These are phyloP conservation scores for Cyphomyrus plagiostoma DNA, from an alignment of 2,113 vertebrate genomes.

Conservation along the genomic window DNA sequence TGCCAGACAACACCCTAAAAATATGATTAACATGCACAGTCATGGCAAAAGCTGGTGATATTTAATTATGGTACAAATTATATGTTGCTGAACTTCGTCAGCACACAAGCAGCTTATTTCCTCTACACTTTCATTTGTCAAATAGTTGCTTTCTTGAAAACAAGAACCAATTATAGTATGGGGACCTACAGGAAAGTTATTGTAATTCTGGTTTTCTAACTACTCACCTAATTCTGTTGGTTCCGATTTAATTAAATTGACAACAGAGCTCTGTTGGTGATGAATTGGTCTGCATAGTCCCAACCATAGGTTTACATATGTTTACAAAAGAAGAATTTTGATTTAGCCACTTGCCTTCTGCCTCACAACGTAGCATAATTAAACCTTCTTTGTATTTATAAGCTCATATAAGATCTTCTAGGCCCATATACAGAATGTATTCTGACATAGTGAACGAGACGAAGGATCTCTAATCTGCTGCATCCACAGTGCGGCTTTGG, in stretches of 20 bases:
- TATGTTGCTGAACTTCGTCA: constrained; percentile 40
- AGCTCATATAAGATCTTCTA: background rate
- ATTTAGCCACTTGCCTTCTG: background rate
- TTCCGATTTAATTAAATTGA: background rate
- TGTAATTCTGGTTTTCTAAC: constrained; percentile 55
- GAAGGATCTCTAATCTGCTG: background rate
- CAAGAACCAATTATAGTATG: constrained; percentile 54
- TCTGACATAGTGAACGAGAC: background rate
- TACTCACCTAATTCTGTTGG: background rate
- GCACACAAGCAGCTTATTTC: constrained; percentile 66
- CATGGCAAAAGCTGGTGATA: constrained; percentile 38
- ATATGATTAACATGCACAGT: constrained; percentile 44
- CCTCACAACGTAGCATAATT: background rate
- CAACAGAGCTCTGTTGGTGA: background rate
- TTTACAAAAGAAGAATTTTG: background rate
- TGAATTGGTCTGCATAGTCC: background rate
- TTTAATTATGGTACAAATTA: constrained; percentile 59
- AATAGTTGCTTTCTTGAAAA: constrained; percentile 65
- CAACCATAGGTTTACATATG: background rate
- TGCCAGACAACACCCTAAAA: constrained; percentile 31
- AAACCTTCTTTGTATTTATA: background rate
- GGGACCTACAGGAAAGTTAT: constrained; percentile 60
- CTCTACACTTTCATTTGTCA: constrained; percentile 49
- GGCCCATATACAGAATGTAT: background rate
- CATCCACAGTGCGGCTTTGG: background rate